Percentiles rank a stretch among this genome's conserved stretches.
phyloP scores from a whole-genome alignment of 2,888 invertebrate genomes.

The Coremacera marginata region DNA sequence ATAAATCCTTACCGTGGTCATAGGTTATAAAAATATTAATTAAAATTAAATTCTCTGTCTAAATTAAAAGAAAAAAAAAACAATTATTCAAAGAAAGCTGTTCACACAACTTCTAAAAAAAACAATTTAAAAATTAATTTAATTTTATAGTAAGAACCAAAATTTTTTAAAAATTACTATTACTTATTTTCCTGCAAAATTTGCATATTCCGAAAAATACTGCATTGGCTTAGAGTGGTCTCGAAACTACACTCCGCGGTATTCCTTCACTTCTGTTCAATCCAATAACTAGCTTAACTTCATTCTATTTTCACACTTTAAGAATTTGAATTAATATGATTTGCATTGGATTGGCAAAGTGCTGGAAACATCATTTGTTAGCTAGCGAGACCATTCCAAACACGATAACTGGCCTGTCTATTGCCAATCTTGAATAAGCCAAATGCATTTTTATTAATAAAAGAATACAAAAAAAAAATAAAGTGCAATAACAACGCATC shows the following conservation, averaged over 20 bases:
- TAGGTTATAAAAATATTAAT: no score
- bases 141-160: no score
- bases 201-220: slow-evolving; percentile 64
- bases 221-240: slow-evolving; percentile 69
- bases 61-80: no score
- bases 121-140: no score
- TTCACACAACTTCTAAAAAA: no score
- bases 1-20: no score
- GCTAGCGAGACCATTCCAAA: slow-evolving; percentile 70
- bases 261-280: slow-evolving; percentile 28
- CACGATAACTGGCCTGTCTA: slow-evolving; percentile 62
- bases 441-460: background rate
- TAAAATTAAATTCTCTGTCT: no score
- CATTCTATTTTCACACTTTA: no score
- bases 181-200: slow-evolving; percentile 49
- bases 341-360: slow-evolving; percentile 27
- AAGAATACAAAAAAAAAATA: no score
- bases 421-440: slow-evolving; percentile 2
- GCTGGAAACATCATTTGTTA: slow-evolving; percentile 57
- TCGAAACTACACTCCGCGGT: slow-evolving; percentile 66
- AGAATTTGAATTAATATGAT: slow-evolving; percentile 3
- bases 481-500: no score
- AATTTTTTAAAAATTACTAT: background rate
- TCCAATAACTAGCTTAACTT: background rate
- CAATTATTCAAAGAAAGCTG: no score